These are phyloP conservation scores for Aptenodytes forsteri DNA, from an alignment of 2,113 vertebrate species.

Conservation along the genomic window DNA sequence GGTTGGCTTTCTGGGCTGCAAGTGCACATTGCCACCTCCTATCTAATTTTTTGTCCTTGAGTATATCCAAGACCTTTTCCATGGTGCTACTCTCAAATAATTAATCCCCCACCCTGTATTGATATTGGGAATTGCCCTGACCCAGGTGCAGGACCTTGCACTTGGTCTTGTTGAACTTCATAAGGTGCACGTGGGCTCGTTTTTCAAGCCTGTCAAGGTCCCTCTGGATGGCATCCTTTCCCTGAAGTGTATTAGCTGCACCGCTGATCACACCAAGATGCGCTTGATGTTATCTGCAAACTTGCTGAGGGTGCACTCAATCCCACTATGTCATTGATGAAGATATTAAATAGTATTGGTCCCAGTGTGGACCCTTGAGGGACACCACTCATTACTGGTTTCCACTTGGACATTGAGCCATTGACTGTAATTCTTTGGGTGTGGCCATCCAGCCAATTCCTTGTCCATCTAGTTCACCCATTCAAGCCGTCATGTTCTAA, in stretches of 20 bases:
- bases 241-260: background rate
- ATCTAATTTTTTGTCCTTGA: background rate
- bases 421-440: background rate
- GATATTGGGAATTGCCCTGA: background rate
- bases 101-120: background rate
- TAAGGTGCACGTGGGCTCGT: background rate
- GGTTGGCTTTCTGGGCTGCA: background rate
- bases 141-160: background rate
- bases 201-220: background rate
- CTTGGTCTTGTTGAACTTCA: background rate
- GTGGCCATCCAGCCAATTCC: background rate
- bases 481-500: background rate
- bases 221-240: background rate
- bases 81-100: too few relatives aligned
- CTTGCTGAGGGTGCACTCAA: background rate
- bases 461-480: background rate
- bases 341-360: background rate
- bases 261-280: too few relatives aligned
- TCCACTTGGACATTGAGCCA: background rate
- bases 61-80: background rate
- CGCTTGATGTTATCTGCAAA: background rate
- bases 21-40: background rate
- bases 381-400: background rate
- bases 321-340: background rate
- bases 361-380: background rate